Conservation (phyloP, 2,113 vertebrate species). For the Hippocampus barbouri region DNA sequence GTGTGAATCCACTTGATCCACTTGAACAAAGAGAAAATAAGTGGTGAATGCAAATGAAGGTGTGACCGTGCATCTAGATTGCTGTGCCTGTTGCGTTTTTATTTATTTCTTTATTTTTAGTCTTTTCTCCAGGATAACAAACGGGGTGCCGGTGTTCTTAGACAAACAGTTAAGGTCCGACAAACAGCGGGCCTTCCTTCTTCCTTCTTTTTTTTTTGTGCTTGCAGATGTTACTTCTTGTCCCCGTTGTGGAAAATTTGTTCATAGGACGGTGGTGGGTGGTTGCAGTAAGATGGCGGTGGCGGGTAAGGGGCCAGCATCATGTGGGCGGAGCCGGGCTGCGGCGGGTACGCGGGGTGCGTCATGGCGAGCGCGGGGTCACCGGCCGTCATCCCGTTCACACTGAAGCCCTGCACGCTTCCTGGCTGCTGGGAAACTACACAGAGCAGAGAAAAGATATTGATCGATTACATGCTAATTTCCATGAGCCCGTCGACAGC, state of each 20-base stretch:
- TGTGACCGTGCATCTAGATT: constrained; percentile 15
- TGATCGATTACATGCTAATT: too few species aligned
- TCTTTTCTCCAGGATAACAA: constrained; percentile 14
- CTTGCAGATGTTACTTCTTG: constrained; percentile 71
- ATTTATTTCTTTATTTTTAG: neutral
- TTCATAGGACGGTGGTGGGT: constrained; percentile 90
- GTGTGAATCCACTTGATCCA: neutral
- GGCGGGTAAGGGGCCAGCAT: constrained; percentile 82
- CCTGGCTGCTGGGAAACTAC: constrained; percentile 84
- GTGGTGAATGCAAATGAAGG: neutral
- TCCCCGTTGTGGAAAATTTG: constrained; percentile 84
- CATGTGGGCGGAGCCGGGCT: constrained; percentile 80
- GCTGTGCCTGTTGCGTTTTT: neutral
- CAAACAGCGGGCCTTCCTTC: neutral
- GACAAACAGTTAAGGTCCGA: constrained; percentile 1
- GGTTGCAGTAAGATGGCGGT: constrained; percentile 93
- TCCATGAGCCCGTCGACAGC: neutral
- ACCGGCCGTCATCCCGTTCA: constrained; percentile 48
- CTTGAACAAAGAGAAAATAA: neutral
- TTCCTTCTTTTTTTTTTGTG: neutral
- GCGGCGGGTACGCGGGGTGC: constrained; percentile 79
- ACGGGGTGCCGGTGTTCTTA: constrained; percentile 3
- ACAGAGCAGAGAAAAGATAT: constrained; percentile 17
- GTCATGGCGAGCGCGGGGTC: constrained; percentile 77
- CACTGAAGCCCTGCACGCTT: constrained; percentile 79